Evolutionary conservation across 2,113 vertebrate species (phyloP).

Genomic region (Pteruthius melanotis): DNA sequence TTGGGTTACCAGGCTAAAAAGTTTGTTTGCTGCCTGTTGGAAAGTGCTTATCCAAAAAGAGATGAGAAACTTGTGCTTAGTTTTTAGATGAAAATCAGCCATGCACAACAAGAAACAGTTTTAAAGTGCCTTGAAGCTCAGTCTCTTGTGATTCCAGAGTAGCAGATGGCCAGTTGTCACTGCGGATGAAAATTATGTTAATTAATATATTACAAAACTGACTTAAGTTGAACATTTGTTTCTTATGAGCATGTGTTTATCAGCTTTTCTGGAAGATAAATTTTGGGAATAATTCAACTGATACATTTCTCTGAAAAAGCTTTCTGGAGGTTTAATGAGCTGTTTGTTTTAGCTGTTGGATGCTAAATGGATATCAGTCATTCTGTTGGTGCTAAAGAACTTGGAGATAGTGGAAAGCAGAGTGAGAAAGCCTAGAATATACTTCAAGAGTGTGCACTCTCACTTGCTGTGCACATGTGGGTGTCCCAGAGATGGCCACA

Average conservation of each 20-base stretch:
- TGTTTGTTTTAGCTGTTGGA: constrained; percentile 5
- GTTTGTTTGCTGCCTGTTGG: neutral
- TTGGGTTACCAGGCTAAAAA: neutral
- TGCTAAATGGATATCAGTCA: neutral
- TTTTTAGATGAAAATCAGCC: neutral
- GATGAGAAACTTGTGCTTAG: neutral
- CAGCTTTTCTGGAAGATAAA: constrained; percentile 37
- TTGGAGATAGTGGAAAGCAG: neutral
- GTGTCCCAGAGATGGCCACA: neutral
- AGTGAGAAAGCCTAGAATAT: neutral
- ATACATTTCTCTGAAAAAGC: constrained; percentile 3
- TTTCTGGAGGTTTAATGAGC: constrained; percentile 3
- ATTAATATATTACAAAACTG: constrained; percentile 58
- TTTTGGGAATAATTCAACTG: constrained; percentile 12
- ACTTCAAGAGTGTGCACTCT: neutral
- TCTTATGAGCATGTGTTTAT: constrained; percentile 28
- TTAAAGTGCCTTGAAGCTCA: neutral
- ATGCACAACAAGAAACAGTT: neutral
- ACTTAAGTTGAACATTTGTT: constrained; percentile 23
- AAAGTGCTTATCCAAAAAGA: neutral
- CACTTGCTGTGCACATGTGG: neutral
- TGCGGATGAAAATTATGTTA: constrained; percentile 50
- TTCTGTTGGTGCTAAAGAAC: neutral
- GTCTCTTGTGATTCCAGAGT: neutral
- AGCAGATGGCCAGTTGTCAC: constrained; percentile 65